Base-by-base conservation (phyloP, 2,888 invertebrate species). In the Tortricodes alternella region DNA sequence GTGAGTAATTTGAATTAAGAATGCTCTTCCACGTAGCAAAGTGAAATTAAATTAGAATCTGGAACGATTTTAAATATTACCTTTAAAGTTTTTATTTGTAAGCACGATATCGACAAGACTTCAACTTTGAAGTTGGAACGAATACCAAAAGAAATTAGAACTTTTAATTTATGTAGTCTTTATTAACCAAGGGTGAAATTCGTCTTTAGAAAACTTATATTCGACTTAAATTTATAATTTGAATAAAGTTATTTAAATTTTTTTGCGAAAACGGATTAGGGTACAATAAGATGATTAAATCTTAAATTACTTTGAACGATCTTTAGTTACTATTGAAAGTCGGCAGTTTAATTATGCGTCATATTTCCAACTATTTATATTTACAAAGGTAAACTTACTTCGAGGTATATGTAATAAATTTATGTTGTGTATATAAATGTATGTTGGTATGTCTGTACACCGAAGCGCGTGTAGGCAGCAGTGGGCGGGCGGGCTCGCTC, bases 401-500 rank as follows among this genome's bases (percentile, higher is more conserved):
- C 29, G 4, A 29, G 0, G n/a, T 11, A 29, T 5, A n/a, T 9
- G n/a, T 29, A n/a, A 29, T n/a, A n/a, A n/a, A n/a, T n/a, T n/a
- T n/a, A n/a, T n/a, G n/a, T 1, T 15, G 3, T n/a, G 21, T 9
- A 34, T n/a, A 32, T 46, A 29, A 1, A 6, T 29, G 11, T 34
- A 13, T 46, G 34, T 46, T 24, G 4, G 43, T 43, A 9, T 18
- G 46, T 46, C 18, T 32, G 32, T 21, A 44, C 21, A 34, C 32
- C 15, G 13, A 71, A 67, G 66, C 67, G 69, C 64, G 60, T 59
- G 74, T 73, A 65, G 74, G 77, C 66, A 65, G 71, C 63, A 32
- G 83, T 80, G 75, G 82, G 83, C 78, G 81, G 66, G 64, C 77
- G 78, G 68, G 64, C 72, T 69, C 72, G 65, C 58, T 69, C 77